Evolutionary conservation across 2,113 vertebrate species (phyloP), one percentile per base, ranked within the genome.

Genomic region (Cromileptes altivelis): DNA sequence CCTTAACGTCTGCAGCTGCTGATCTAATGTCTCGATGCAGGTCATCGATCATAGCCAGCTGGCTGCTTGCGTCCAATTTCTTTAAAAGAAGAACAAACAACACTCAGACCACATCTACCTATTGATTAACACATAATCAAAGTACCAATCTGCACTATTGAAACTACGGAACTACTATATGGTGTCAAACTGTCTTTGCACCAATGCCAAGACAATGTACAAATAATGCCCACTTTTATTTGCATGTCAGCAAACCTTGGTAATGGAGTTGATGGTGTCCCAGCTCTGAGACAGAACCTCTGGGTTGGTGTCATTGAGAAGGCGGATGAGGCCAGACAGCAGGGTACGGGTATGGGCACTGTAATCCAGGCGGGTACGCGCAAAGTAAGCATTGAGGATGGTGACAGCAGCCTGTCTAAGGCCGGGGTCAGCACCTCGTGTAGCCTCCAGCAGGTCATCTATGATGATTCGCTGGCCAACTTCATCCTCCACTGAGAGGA

Each of bases 221-320:
- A 62, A 9, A 40, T 19, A 19, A 2, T 33, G 6, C 7, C 11
- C 27, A 14, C 11, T 61, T 40, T 33, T 2, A 1, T 62, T 12
- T 47, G 55, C 15, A 58, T 8, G 4, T 62, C 10, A 76, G 11
- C 95, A 85, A 69, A 98, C 98, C 97, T 99, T 99, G 69, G 97
- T 99, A 88, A 99, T 98, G 84, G 98, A 96, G 87, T 97, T 98
- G 77, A 99, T 96, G 0, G 98, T 97, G 79, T 99, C 98, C 98
- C 98, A 99, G 94, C 98, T 99, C 94, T 99, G 97, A 69, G 94
- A 94, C 81, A 99, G 89, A 71, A 99, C 97, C 27, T 97, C 96
- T 0, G 95, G 85, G 82, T 96, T 98, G 76, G 95, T 85, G 92
- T 99, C 98, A 0, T 98, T 99, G 62, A 99, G 98, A 6, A 99